Conservation (phyloP, 2,888 invertebrate species). For the Tinea trinotella region DNA sequence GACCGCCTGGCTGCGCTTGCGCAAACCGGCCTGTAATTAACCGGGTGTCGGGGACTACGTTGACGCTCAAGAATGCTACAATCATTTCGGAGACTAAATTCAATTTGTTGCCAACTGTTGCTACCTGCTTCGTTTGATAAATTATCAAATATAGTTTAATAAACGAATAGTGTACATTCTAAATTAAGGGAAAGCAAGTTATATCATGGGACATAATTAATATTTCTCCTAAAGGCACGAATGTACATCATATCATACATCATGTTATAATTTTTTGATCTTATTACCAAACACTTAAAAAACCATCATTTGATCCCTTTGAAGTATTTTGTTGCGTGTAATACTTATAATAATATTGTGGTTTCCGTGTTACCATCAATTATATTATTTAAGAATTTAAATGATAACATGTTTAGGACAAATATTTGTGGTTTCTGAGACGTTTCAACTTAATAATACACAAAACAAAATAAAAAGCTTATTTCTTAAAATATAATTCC, state of each 20-base stretch:
- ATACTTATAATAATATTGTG: not conserved
- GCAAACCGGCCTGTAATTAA: conserved; percentile 38
- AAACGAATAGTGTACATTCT: too few species aligned
- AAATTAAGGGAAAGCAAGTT: too few species aligned
- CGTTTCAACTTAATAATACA: not conserved
- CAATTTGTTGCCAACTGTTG: not conserved
- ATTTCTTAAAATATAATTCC: too few species aligned
- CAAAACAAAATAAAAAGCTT: too few species aligned
- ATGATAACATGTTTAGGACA: not conserved
- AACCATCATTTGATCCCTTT: not conserved
- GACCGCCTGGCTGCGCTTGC: conserved; percentile 30
- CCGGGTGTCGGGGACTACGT: conserved; percentile 23
- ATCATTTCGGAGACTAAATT: not conserved
- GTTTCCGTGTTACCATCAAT: not conserved
- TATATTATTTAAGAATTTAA: not conserved
- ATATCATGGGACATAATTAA: too few species aligned
- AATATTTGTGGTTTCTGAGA: not conserved
- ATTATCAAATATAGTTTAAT: too few species aligned
- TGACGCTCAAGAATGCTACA: conserved; percentile 14
- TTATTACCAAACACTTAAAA: conserved; percentile 13
- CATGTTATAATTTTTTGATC: too few species aligned
- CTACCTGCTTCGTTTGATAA: not conserved
- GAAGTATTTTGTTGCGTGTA: conserved; percentile 6
- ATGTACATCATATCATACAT: too few species aligned
- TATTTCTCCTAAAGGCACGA: too few species aligned